A percentile compares a stretch with the other conserved stretches of the same genome.
Conservation (phyloP, 2,888 invertebrate species). For the Bombylius major region DNA sequence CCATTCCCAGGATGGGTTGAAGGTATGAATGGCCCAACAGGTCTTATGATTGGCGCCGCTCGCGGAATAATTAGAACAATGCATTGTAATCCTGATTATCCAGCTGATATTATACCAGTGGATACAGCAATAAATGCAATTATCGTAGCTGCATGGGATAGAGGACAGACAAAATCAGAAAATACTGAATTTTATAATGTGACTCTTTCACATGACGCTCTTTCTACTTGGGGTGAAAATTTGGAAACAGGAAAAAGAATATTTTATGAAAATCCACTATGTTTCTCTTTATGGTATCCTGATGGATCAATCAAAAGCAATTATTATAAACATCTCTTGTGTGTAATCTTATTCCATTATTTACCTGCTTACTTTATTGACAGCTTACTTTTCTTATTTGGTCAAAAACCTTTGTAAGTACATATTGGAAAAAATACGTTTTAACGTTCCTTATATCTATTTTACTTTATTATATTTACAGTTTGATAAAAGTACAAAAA, state of each 20-base stretch:
- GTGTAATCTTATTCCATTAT: slow-evolving; percentile 57
- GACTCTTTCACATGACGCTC: slow-evolving; percentile 62
- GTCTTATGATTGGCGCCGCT: slow-evolving; percentile 64
- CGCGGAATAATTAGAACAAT: slow-evolving; percentile 76
- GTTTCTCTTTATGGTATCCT: slow-evolving; percentile 66
- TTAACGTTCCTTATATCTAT: not conserved
- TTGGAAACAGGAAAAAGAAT: slow-evolving; percentile 50
- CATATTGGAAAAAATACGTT: not conserved
- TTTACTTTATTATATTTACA: slow-evolving; percentile 22
- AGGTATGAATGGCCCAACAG: slow-evolving; percentile 81
- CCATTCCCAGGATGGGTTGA: slow-evolving; percentile 84
- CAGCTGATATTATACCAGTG: slow-evolving; percentile 63
- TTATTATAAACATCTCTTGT: slow-evolving; percentile 49
- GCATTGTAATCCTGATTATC: slow-evolving; percentile 49
- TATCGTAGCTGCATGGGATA: slow-evolving; percentile 59
- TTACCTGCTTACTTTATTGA: slow-evolving; percentile 71
- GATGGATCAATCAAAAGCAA: slow-evolving; percentile 60
- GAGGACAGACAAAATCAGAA: slow-evolving; percentile 29
- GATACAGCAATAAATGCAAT: slow-evolving; percentile 69
- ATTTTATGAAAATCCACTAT: slow-evolving; percentile 56
- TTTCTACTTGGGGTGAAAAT: slow-evolving; percentile 74
- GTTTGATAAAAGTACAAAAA: slow-evolving; percentile 47
- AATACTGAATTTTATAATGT: slow-evolving; percentile 46
- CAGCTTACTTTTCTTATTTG: slow-evolving; percentile 47
- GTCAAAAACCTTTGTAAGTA: slow-evolving; percentile 69